Evolutionary conservation across 2,888 invertebrate species (phyloP).

Genomic region (Sthenelais limicola): DNA sequence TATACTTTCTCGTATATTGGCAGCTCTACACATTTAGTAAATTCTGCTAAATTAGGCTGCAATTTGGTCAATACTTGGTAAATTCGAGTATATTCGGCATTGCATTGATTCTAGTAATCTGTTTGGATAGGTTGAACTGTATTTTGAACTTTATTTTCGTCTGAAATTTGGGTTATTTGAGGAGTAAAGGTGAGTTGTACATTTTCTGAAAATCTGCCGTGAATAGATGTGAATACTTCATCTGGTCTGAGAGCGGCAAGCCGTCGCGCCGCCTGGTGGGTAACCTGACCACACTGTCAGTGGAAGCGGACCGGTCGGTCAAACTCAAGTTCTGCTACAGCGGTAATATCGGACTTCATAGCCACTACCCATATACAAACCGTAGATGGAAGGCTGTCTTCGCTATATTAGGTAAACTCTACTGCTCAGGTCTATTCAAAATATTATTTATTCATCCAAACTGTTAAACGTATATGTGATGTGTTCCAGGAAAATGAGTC

Average conservation of each 20-base stretch:
- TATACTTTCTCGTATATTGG: no score
- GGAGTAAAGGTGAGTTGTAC: background rate
- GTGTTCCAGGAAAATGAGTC: no score
- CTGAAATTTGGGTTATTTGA: background rate
- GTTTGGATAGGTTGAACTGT: no score
- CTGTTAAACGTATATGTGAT: no score
- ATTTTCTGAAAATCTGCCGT: background rate
- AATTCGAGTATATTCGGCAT: no score
- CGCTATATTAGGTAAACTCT: background rate
- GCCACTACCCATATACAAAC: background rate
- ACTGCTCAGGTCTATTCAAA: no score
- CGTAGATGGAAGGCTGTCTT: slow-evolving; percentile 31
- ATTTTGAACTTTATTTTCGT: no score
- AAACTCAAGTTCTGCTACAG: slow-evolving; percentile 28
- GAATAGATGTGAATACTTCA: slow-evolving; percentile 32
- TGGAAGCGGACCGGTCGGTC: slow-evolving; percentile 7
- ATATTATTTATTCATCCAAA: no score
- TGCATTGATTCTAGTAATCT: no score
- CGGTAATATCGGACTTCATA: background rate
- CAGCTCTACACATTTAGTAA: no score
- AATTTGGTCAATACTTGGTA: no score
- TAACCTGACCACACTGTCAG: slow-evolving; percentile 9
- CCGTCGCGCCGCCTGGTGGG: slow-evolving; percentile 25
- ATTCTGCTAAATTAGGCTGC: no score
- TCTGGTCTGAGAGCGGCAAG: slow-evolving; percentile 13